Evolutionary conservation across 2,113 vertebrate species (phyloP).

Genomic region (Todiramphus saurophagus): DNA sequence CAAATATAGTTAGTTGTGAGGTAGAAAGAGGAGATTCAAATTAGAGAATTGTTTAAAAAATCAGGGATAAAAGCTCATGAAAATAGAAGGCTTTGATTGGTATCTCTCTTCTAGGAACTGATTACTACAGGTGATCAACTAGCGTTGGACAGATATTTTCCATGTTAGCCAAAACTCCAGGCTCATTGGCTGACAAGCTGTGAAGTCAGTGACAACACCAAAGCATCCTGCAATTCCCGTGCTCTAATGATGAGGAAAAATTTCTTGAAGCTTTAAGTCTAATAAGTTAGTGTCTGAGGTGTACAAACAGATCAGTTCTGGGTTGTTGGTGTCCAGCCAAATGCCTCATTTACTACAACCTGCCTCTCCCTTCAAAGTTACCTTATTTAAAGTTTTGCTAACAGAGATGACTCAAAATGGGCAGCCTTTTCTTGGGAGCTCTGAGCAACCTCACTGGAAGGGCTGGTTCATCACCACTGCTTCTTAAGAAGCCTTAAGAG

Average conservation of each 20-base stretch:
- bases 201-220: background rate
- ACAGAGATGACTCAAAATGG: background rate
- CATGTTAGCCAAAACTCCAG: background rate
- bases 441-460: background rate
- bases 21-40: background rate
- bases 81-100: background rate
- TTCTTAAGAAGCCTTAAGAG: background rate
- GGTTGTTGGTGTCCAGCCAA: background rate
- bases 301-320: background rate
- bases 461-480: background rate
- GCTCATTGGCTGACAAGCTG: background rate
- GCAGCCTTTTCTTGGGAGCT: background rate
- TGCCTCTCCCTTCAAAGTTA: background rate
- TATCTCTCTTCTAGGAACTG: background rate
- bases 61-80: background rate
- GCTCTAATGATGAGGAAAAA: background rate
- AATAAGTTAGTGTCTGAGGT: rapidly evolving
- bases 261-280: background rate
- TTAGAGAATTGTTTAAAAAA: background rate
- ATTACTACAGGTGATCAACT: background rate
- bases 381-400: background rate
- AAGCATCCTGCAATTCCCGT: background rate
- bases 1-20: background rate
- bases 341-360: background rate
- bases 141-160: background rate